Base-by-base conservation (phyloP, 2,113 vertebrate genomes). In the Indicator indicator region DNA sequence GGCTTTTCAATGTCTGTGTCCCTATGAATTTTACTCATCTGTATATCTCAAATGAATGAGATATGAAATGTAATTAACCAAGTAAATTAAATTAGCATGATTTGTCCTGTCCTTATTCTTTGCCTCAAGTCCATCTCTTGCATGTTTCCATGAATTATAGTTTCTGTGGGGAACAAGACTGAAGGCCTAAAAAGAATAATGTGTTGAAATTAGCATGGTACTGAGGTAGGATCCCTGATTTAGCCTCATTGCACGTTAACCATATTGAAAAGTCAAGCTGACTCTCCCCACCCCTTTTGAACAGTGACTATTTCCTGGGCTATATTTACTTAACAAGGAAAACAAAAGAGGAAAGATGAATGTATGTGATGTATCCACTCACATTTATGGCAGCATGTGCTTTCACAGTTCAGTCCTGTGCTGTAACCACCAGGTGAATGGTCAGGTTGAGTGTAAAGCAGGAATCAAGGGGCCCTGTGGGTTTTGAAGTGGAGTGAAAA, bases 21-120 rank as follows among this genome's bases (percentile, higher is more conserved):
- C 73, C 0, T 80, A 91, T 86, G 83, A 90, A 93, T 95, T 97
- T 81, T 86, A 60, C 89, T 96, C 91, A 90, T 91, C 92, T 95
- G 87, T 95, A 79, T 81, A 91, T 96, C 94, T 91, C 77, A 90
- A 90, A 86, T 81, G 77, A 96, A 94, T 94, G 91, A 93, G 94
- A 94, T 91, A 93, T 80, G 90, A 96, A 96, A 96, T 95, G 91
- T 87, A 95, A 97, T 97, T 96, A 96, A 86, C 80, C 88, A 85
- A 96, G 91, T 88, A 96, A 96, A 96, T 97, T 94, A 95, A 97
- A 96, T 96, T 96, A 96, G 38, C 32, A 6, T 94, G 91, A 96
- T 85, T 95, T 95, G 75, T 93, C 62, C 91, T 87, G 18, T 86
- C 78, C 80, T 93, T 89, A 83, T 95, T 96, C 94, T 88, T 94